Conservation (phyloP, 2,797 vertebrate genomes). For the Parauchenoglanis ngamensis region DNA sequence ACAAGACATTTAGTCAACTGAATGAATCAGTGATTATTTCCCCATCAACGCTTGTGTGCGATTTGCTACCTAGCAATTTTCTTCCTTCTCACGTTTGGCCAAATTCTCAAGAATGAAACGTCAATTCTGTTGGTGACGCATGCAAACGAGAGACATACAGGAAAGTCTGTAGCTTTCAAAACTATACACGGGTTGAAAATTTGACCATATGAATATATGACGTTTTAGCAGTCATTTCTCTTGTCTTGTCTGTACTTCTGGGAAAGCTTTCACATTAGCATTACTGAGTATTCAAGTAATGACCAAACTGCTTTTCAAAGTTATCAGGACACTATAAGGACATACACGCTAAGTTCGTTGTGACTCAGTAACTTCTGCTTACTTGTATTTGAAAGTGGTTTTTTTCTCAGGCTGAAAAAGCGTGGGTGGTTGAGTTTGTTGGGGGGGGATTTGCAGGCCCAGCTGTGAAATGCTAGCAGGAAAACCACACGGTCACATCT, state of each 20-base stretch:
- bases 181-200: too few relatives aligned
- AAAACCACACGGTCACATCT: constrained; percentile 62
- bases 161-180: background rate
- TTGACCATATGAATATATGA: background rate
- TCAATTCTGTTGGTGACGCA: background rate
- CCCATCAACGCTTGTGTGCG: background rate
- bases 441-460: constrained; percentile 9
- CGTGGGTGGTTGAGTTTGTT: constrained; percentile 28
- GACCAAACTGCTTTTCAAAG: background rate
- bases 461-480: constrained; percentile 39
- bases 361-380: background rate
- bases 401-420: constrained; percentile 1
- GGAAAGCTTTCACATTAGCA: background rate
- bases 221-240: background rate
- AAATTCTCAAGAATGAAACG: background rate
- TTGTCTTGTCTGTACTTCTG: background rate
- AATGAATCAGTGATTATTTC: background rate
- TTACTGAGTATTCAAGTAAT: background rate
- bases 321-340: background rate
- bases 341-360: background rate
- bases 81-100: background rate
- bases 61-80: background rate
- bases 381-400: background rate
- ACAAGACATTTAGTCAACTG: background rate
- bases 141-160: background rate